phyloP scores from a whole-genome alignment of 2,888 invertebrate genomes.

The Alsophila aescularia region DNA sequence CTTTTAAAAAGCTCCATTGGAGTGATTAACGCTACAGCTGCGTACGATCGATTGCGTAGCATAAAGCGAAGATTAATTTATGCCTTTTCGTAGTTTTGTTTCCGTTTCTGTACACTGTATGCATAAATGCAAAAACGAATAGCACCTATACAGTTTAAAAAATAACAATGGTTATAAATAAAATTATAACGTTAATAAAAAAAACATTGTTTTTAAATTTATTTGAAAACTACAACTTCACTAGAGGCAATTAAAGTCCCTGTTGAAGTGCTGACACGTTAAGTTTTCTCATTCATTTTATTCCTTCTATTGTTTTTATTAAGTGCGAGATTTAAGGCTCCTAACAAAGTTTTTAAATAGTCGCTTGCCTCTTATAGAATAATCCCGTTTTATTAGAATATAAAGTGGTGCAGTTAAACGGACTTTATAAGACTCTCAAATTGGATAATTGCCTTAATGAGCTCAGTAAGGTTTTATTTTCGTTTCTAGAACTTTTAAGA shows the following conservation, averaged over 20 bases:
- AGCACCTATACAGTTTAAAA: no score
- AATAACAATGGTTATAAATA: no score
- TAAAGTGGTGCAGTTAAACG: slow-evolving; percentile 11
- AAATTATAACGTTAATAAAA: no score
- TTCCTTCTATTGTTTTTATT: slow-evolving; percentile 5
- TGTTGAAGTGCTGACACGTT: slow-evolving; percentile 4
- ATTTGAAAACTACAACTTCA: slow-evolving; percentile 24
- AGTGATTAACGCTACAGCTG: no score
- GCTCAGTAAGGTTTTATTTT: neutral
- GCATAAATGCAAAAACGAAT: no score
- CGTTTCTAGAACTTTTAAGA: neutral
- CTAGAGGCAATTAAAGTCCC: slow-evolving; percentile 46
- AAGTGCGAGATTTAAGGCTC: slow-evolving; percentile 7
- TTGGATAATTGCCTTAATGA: slow-evolving; percentile 8
- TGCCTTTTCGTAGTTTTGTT: no score
- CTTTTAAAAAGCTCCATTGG: no score
- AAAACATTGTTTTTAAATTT: neutral
- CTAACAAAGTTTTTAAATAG: slow-evolving; percentile 3
- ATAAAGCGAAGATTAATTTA: no score
- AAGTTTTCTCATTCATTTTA: slow-evolving; percentile 10
- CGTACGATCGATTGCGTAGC: no score
- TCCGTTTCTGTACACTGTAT: no score
- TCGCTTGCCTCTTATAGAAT: slow-evolving; percentile 1
- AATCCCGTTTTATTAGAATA: slow-evolving; percentile 16
- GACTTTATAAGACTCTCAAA: slow-evolving; percentile 10